Percentiles rank a stretch among this genome's conserved stretches.
These are phyloP conservation scores for Gastrophysa polygoni DNA, from an alignment of 2,888 invertebrate genomes.

Conservation along the genomic window DNA sequence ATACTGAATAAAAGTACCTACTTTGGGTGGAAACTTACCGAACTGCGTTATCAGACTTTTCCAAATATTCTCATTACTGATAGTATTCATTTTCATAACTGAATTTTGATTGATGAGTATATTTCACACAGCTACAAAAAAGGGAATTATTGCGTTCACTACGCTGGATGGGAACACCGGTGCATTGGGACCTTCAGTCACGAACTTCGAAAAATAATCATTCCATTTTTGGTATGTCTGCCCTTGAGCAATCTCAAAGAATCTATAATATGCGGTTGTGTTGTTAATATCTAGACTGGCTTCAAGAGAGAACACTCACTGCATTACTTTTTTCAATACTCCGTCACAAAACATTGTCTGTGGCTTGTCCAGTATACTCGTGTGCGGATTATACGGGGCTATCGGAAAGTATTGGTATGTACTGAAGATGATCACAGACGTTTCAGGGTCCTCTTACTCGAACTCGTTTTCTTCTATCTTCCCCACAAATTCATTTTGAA, in stretches of 20 bases:
- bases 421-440: too few species aligned
- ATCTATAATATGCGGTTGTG: constrained; percentile 48
- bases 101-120: too few species aligned
- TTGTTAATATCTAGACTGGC: constrained; percentile 25
- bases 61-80: too few species aligned
- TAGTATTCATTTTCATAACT: too few species aligned
- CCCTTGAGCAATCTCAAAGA: constrained; percentile 54
- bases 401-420: too few species aligned
- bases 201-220: constrained; percentile 54
- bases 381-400: neutral
- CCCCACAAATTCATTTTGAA: too few species aligned
- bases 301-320: constrained; percentile 16
- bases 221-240: constrained; percentile 56
- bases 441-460: too few species aligned
- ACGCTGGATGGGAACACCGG: constrained; percentile 49
- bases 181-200: constrained; percentile 47
- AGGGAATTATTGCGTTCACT: constrained; percentile 41
- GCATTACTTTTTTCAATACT: constrained; percentile 22
- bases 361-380: constrained; percentile 5
- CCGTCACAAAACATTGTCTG: constrained; percentile 22
- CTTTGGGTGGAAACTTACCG: too few species aligned
- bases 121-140: too few species aligned
- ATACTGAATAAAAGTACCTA: too few species aligned
- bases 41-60: too few species aligned
- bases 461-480: too few species aligned